Percentiles rank a stretch among this genome's conserved stretches.
phyloP scores from a whole-genome alignment of 2,797 vertebrate species.

The Apogon talboti region DNA sequence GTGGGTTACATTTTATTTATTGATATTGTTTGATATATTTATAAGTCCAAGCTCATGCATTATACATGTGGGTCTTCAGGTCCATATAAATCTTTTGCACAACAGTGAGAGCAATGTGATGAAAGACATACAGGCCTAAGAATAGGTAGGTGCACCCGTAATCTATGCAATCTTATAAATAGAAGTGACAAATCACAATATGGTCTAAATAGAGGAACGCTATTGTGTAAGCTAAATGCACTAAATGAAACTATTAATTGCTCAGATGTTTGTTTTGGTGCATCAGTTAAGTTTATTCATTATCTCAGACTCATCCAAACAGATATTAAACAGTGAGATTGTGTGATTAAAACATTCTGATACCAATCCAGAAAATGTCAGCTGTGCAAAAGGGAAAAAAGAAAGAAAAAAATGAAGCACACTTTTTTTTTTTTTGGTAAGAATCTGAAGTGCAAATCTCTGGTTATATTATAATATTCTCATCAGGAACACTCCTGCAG shows the following conservation, averaged over 20 bases:
- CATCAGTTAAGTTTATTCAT: constrained; percentile 13
- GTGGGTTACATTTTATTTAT: constrained; percentile 64
- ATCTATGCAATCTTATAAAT: constrained; percentile 34
- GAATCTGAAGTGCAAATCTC: constrained; percentile 10
- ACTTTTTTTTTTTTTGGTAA: background rate
- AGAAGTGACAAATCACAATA: constrained; percentile 33
- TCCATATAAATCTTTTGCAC: constrained; percentile 65
- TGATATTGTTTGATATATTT: constrained; percentile 76
- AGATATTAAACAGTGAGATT: constrained; percentile 9
- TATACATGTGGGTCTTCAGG: constrained; percentile 62
- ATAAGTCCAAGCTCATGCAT: constrained; percentile 63
- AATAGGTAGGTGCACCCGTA: constrained; percentile 1
- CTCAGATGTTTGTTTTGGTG: background rate
- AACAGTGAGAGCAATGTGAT: constrained; percentile 38
- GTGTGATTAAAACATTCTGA: constrained; percentile 41
- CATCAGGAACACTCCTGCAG: constrained; percentile 30
- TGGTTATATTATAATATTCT: constrained; percentile 12
- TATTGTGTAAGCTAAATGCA: too few species aligned
- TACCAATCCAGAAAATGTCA: constrained; percentile 37
- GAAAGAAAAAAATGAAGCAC: background rate
- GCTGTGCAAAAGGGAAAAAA: background rate
- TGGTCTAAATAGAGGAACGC: background rate
- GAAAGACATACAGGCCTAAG: constrained; percentile 30
- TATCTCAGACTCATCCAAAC: too few species aligned
- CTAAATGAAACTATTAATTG: background rate